A percentile compares a stretch with the other conserved stretches of the same genome.
phyloP scores from a whole-genome alignment of 2,113 vertebrate species.

The Leucosticte australis region DNA sequence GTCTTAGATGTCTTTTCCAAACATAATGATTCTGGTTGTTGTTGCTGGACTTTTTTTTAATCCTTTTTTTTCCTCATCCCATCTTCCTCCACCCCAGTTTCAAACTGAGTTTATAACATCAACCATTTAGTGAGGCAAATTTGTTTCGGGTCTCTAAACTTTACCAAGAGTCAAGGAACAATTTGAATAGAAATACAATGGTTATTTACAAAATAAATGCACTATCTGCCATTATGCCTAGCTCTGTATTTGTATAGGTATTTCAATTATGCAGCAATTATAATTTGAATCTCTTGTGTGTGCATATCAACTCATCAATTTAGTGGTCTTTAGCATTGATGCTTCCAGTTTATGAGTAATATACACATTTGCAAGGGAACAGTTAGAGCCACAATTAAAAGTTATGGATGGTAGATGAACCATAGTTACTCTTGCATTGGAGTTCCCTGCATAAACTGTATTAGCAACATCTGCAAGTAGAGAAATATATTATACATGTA shows the following conservation, averaged over 20 bases:
- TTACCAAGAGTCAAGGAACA: not conserved
- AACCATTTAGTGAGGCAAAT: not conserved
- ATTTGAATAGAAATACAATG: not conserved
- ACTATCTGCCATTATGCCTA: not conserved
- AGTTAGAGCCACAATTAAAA: not conserved
- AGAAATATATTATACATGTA: not conserved
- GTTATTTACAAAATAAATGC: not conserved
- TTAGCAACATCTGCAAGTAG: not conserved
- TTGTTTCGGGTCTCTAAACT: not conserved
- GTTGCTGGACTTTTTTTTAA: not conserved
- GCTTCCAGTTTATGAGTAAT: not conserved
- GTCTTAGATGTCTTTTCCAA: not conserved
- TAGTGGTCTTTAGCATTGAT: not conserved
- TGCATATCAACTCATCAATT: not conserved
- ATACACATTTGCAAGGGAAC: not conserved
- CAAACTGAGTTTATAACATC: not conserved
- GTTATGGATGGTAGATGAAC: not conserved
- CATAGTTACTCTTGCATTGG: not conserved
- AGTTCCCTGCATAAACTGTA: not conserved
- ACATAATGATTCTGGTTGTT: not conserved
- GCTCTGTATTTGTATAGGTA: not conserved
- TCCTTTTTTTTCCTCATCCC: accelerated
- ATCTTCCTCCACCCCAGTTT: not conserved
- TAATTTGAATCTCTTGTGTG: not conserved
- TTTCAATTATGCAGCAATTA: not conserved